A percentile compares a stretch with the other conserved stretches of the same genome.
These are phyloP conservation scores for Drosophila miranda DNA, from an alignment of 1,140 invertebrate genomes.

Conservation along the genomic window DNA sequence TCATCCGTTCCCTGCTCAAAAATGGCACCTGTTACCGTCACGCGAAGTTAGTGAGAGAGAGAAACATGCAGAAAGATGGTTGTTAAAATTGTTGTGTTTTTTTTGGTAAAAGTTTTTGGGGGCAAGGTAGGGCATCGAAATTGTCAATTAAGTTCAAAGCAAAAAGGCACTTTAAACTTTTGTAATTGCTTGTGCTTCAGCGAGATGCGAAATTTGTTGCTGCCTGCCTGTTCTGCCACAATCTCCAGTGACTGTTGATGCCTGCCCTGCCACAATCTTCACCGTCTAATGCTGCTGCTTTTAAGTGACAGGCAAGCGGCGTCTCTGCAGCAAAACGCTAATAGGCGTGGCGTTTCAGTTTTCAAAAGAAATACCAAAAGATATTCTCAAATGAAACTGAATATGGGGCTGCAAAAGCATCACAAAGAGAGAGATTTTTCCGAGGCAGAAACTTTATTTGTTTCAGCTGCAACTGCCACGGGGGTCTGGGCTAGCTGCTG, in stretches of 20 bases:
- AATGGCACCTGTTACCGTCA: slow-evolving; percentile 87
- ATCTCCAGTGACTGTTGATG: slow-evolving; percentile 11
- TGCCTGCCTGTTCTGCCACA: slow-evolving; percentile 19
- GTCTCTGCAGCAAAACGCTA: slow-evolving; percentile 56
- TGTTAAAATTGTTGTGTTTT: slow-evolving; percentile 33
- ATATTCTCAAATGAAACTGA: slow-evolving; percentile 38
- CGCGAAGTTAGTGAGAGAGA: background rate
- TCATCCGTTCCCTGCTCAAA: slow-evolving; percentile 95
- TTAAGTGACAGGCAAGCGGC: slow-evolving; percentile 46
- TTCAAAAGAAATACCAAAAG: slow-evolving; percentile 44
- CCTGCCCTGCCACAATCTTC: background rate
- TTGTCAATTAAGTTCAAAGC: slow-evolving; percentile 76
- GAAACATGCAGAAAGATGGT: slow-evolving; percentile 38
- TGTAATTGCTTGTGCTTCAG: slow-evolving; percentile 71
- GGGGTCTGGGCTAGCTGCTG: slow-evolving; percentile 42
- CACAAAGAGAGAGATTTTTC: background rate
- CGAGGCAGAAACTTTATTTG: background rate
- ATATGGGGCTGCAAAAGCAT: background rate
- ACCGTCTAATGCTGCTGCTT: slow-evolving; percentile 17
- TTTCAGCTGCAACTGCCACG: slow-evolving; percentile 3
- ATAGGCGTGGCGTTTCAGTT: slow-evolving; percentile 70
- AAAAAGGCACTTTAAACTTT: slow-evolving; percentile 79
- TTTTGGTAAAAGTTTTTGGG: slow-evolving; percentile 10
- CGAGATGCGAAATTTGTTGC: slow-evolving; percentile 66
- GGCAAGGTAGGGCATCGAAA: slow-evolving; percentile 38